These are phyloP conservation scores for Drosophila trapezifrons DNA, from an alignment of 1,140 invertebrate species.

Conservation along the genomic window DNA sequence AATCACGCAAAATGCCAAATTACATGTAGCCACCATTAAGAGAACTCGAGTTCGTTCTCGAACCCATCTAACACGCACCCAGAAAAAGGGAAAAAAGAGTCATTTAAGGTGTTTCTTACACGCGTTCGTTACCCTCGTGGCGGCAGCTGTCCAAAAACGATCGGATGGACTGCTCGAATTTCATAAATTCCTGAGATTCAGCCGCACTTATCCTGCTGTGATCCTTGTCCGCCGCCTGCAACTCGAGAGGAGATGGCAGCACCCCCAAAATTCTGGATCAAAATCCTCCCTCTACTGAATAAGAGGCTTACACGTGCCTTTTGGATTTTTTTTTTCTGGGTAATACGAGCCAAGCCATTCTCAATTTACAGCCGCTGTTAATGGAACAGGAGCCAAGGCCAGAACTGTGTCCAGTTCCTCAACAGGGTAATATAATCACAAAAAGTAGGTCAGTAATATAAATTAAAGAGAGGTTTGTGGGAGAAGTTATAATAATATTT, in stretches of 20 bases:
- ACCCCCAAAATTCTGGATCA: conserved; percentile 24
- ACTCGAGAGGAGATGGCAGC: conserved; percentile 23
- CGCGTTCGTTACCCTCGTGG: conserved; percentile 39
- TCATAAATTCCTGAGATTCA: conserved; percentile 36
- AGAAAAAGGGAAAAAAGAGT: conserved; percentile 48
- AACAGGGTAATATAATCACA: neutral
- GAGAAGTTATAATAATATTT: neutral
- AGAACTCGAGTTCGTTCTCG: conserved; percentile 40
- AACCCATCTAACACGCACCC: conserved; percentile 71
- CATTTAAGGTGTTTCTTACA: conserved; percentile 78
- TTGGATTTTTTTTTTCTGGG: conserved; percentile 21
- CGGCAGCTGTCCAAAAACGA: conserved; percentile 29
- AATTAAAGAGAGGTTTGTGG: neutral
- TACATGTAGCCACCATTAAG: conserved; percentile 78
- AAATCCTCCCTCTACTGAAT: conserved; percentile 28
- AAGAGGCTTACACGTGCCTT: conserved; percentile 74
- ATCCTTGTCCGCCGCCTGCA: conserved; percentile 26
- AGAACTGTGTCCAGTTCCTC: conserved; percentile 13
- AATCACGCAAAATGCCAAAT: conserved; percentile 83
- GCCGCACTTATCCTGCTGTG: conserved; percentile 36
- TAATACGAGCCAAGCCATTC: conserved; percentile 37
- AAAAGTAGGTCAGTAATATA: conserved; percentile 3
- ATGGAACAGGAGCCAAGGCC: conserved; percentile 11
- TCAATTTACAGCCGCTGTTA: conserved; percentile 56
- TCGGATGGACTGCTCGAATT: conserved; percentile 46